Percentiles rank a stretch among this genome's conserved stretches.
These are phyloP conservation scores for Zaprionus vittiger DNA, from an alignment of 1,140 invertebrate species.

Conservation along the genomic window DNA sequence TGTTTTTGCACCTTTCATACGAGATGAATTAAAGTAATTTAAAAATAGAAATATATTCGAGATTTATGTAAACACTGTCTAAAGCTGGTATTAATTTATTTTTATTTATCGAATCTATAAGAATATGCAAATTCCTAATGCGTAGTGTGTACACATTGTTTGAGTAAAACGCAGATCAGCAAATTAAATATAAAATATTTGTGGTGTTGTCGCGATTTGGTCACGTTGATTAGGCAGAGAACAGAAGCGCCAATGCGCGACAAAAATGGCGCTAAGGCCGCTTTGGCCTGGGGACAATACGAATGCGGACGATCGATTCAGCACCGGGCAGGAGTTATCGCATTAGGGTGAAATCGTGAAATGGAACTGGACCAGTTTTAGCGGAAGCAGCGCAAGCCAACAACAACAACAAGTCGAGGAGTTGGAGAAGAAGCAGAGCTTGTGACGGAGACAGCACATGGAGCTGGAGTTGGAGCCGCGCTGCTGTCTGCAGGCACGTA, in stretches of 20 bases:
- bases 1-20: background rate
- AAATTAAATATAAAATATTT: conserved; percentile 58
- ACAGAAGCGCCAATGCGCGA: conserved; percentile 61
- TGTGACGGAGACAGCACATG: conserved; percentile 8
- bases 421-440: conserved; percentile 35
- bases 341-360: conserved; percentile 81
- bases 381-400: conserved; percentile 68
- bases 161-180: background rate
- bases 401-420: conserved; percentile 36
- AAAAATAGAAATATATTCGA: background rate
- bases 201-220: conserved; percentile 44
- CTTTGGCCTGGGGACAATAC: conserved; percentile 51
- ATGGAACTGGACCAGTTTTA: conserved; percentile 83
- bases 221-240: conserved; percentile 60
- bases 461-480: conserved; percentile 37
- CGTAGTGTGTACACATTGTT: conserved; percentile 3
- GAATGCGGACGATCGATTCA: conserved; percentile 1
- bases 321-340: conserved; percentile 48
- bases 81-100: background rate
- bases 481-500: conserved; percentile 79
- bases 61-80: background rate
- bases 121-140: conserved; percentile 5
- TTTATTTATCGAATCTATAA: background rate
- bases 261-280: conserved; percentile 77
- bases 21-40: background rate